Conservation (phyloP, 64 coral and sea anemone species). For the Platygyra sinensis region DNA sequence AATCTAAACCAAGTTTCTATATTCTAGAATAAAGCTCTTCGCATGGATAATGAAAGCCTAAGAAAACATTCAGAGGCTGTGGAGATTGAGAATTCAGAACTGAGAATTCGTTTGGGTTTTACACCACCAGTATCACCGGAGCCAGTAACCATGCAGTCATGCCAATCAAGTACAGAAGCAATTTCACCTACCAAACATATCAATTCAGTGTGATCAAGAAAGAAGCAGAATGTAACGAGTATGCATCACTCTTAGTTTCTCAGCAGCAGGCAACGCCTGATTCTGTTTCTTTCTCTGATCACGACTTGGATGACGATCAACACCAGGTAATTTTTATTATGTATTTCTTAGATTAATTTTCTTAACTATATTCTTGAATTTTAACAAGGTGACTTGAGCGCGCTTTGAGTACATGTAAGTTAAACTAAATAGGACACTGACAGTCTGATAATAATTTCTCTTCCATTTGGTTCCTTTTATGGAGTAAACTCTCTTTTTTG, state of each 20-base stretch:
- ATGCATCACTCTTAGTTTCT: conserved; percentile 97
- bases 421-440: too few relatives aligned
- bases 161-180: conserved; percentile 49
- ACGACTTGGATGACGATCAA: conserved; percentile 95
- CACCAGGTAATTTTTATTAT: conserved; percentile 63
- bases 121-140: conserved; percentile 93
- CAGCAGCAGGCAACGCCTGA: conserved; percentile 99
- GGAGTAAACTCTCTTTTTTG: too few relatives aligned
- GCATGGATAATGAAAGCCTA: conserved; percentile 80
- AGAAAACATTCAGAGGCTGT: conserved; percentile 72
- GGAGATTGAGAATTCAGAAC: conserved; percentile 81
- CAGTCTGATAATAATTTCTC: too few relatives aligned
- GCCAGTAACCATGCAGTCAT: conserved; percentile 8
- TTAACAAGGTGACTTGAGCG: too few relatives aligned
- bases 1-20: background rate
- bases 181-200: conserved; percentile 37
- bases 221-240: conserved; percentile 98
- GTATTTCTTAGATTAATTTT: background rate
- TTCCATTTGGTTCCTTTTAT: too few relatives aligned
- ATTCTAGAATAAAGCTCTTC: conserved; percentile 77
- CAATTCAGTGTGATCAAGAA: conserved; percentile 93
- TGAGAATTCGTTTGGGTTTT: conserved; percentile 83
- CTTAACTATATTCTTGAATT: background rate
- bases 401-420: too few relatives aligned
- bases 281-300: conserved; percentile 99